These are phyloP conservation scores for Protomyctophum bolini DNA, from an alignment of 2,113 vertebrate species.

Conservation along the genomic window DNA sequence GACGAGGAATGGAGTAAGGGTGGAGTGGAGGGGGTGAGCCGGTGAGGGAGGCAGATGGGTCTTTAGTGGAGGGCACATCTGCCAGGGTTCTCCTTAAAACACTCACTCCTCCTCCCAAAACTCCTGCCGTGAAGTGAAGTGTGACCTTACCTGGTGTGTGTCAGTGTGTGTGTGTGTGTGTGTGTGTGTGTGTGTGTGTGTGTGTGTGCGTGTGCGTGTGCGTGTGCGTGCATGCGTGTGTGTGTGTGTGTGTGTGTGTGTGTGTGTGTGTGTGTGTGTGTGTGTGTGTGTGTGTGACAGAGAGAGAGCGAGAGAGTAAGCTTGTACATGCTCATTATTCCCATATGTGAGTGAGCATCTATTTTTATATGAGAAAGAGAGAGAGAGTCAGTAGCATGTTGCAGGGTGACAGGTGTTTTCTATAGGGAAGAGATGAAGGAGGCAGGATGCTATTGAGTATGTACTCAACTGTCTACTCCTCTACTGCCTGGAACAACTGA, in stretches of 20 bases:
- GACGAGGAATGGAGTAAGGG: not conserved
- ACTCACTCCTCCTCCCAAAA: not conserved
- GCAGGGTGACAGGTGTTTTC: not conserved
- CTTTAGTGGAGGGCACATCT: constrained; percentile 3
- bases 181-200: not conserved
- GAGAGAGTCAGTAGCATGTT: not conserved
- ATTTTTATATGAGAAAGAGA: not conserved
- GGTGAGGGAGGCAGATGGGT: not conserved
- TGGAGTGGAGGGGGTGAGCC: not conserved
- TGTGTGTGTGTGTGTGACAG: not conserved
- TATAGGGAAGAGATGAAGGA: not conserved
- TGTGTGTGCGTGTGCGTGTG: not conserved
- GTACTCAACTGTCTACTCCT: not conserved
- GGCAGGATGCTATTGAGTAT: not conserved
- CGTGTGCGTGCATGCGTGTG: not conserved
- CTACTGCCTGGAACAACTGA: not conserved
- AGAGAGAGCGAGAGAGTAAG: not conserved
- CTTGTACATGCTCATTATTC: too few relatives aligned
- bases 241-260: not conserved
- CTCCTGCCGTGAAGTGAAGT: not conserved
- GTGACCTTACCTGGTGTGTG: not conserved
- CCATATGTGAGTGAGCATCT: too few relatives aligned
- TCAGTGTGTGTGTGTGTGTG: not conserved
- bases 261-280: not conserved
- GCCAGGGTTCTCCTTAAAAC: constrained; percentile 5